A percentile compares a stretch with the other conserved stretches of the same genome.
Conservation (phyloP, 2,888 invertebrate genomes). For the Nemoura dubitans region DNA sequence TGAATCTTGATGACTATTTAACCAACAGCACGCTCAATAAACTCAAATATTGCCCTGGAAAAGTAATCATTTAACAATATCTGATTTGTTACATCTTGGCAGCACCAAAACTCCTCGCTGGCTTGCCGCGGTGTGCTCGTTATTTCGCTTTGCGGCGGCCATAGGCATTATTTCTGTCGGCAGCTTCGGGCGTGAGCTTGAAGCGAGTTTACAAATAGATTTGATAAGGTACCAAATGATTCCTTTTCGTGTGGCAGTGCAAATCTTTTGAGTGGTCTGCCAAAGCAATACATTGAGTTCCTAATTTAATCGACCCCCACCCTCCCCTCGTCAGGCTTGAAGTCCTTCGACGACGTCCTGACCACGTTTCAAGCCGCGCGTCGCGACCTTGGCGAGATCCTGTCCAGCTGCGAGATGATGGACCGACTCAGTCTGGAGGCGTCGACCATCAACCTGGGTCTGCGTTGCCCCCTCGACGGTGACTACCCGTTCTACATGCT, state of each 20-base stretch:
- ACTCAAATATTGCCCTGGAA: too few relatives aligned
- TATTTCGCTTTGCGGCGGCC: too few relatives aligned
- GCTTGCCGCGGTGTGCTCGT: too few relatives aligned
- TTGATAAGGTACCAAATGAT: background rate
- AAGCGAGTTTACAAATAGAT: conserved; percentile 38
- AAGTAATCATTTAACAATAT: too few relatives aligned
- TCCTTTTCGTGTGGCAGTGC: too few relatives aligned
- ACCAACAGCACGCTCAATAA: too few relatives aligned
- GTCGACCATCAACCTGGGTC: conserved; percentile 68
- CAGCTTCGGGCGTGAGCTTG: too few relatives aligned
- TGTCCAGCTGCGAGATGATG: conserved; percentile 96
- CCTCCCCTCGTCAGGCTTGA: conserved; percentile 66
- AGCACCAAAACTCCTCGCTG: too few relatives aligned
- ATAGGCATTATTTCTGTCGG: too few relatives aligned
- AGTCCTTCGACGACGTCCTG: conserved; percentile 81
- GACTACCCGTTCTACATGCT: conserved; percentile 84
- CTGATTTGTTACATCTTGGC: too few relatives aligned
- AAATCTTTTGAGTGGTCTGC: too few relatives aligned
- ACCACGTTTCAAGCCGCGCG: conserved; percentile 80
- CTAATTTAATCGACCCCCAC: background rate
- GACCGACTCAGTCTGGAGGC: conserved; percentile 79
- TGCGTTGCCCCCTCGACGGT: conserved; percentile 56
- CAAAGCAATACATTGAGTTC: background rate
- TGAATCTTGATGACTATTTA: too few relatives aligned
- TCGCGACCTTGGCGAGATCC: conserved; percentile 81